phyloP scores from a whole-genome alignment of 92 coral and sea anemone genomes.

The Hydrozoanthus gracilis region DNA sequence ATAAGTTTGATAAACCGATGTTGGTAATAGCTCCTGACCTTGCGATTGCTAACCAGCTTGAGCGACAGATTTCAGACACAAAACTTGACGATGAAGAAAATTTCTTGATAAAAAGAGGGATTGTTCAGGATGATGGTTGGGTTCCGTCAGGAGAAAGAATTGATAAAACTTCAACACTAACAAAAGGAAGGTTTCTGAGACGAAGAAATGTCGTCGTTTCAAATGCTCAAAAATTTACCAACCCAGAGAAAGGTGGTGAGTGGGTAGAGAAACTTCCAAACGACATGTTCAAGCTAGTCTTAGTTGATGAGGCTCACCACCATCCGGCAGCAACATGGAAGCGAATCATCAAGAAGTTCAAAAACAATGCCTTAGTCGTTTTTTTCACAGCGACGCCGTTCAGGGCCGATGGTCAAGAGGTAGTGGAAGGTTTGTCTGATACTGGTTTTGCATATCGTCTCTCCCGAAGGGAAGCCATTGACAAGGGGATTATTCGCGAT shows the following conservation, averaged over 20 bases:
- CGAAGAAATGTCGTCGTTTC: conserved; percentile 38
- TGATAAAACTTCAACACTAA: neutral
- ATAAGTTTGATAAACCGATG: conserved; percentile 46
- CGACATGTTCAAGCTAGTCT: conserved; percentile 47
- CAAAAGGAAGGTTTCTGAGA: neutral
- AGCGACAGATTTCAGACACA: neutral
- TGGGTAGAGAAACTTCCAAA: conserved; percentile 47
- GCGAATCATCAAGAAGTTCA: conserved; percentile 38
- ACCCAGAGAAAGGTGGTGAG: neutral
- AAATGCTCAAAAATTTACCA: conserved; percentile 53
- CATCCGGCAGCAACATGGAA: conserved; percentile 54
- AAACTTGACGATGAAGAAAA: conserved; percentile 18
- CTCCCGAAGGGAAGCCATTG: conserved; percentile 5
- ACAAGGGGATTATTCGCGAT: conserved; percentile 45
- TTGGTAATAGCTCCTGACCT: conserved; percentile 60
- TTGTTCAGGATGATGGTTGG: conserved; percentile 8
- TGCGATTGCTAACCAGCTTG: conserved; percentile 45
- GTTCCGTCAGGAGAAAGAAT: conserved; percentile 39
- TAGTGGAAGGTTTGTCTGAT: neutral
- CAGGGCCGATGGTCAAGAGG: conserved; percentile 36
- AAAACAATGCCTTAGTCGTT: neutral
- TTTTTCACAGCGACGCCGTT: conserved; percentile 65
- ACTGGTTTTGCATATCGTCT: conserved; percentile 38
- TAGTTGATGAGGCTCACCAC: conserved; percentile 65
- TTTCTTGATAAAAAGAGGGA: conserved; percentile 48